A percentile compares a stretch with the other conserved stretches of the same genome.
phyloP scores from a whole-genome alignment of 1,140 invertebrate genomes.

The Hylyphantes graminicola region DNA sequence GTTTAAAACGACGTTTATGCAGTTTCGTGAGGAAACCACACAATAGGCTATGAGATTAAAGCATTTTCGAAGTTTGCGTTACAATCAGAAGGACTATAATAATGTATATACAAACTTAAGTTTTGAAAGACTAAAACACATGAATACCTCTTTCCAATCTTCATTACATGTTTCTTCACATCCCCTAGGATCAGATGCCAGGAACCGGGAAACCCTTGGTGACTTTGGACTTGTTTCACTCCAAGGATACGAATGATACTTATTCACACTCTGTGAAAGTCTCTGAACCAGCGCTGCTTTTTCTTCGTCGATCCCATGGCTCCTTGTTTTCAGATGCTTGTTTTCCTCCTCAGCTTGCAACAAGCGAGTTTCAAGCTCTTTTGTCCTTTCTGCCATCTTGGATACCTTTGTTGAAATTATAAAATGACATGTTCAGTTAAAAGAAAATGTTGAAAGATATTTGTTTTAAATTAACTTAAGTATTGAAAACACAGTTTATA shows the following conservation, averaged over 20 bases:
- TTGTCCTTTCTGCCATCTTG: conserved; percentile 21
- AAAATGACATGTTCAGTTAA: too few species aligned
- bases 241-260: conserved; percentile 35
- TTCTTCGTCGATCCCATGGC: not conserved
- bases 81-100: too few species aligned
- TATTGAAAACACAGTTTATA: too few species aligned
- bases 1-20: too few species aligned
- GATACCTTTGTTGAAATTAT: not conserved
- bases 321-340: conserved; percentile 5
- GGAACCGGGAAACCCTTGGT: not conserved
- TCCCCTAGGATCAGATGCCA: not conserved
- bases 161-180: not conserved
- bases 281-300: conserved; percentile 1
- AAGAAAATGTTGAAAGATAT: too few species aligned
- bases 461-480: too few species aligned
- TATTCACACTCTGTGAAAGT: conserved; percentile 9
- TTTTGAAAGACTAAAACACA: too few species aligned
- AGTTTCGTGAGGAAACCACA: too few species aligned
- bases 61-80: too few species aligned
- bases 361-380: conserved; percentile 32
- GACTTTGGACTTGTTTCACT: not conserved
- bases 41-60: too few species aligned
- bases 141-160: conserved; percentile 4
- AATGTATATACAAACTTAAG: too few species aligned
- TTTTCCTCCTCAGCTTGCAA: conserved; percentile 36